These are phyloP conservation scores for Dryobota labecula DNA, from an alignment of 2,888 invertebrate species.

Conservation along the genomic window DNA sequence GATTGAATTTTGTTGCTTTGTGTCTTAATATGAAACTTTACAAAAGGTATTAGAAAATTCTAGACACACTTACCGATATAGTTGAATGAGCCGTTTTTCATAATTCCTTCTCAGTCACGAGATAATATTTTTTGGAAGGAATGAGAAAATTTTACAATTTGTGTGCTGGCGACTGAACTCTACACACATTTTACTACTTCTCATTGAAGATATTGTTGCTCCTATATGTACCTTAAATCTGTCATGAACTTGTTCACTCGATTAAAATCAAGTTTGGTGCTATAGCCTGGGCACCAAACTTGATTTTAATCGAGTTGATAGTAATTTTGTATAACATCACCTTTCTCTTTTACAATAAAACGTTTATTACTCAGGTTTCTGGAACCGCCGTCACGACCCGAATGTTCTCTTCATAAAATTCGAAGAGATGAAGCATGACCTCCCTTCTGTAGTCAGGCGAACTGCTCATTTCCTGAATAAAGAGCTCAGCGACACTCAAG, in stretches of 20 bases:
- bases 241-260: not conserved
- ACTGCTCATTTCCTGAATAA: conserved; percentile 94
- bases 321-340: not conserved
- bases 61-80: no score
- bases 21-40: no score
- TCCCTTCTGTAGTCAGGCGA: conserved; percentile 91
- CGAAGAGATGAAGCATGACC: conserved; percentile 95
- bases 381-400: conserved; percentile 92
- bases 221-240: not conserved
- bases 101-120: no score
- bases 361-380: conserved; percentile 88
- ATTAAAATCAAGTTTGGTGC: not conserved
- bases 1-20: no score
- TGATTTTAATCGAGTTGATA: no score
- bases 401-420: conserved; percentile 95
- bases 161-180: no score
- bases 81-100: no score
- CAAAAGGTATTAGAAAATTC: no score
- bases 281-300: no score
- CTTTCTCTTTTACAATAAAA: not conserved
- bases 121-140: no score
- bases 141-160: no score
- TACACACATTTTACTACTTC: not conserved
- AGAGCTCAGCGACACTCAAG: conserved; percentile 91
- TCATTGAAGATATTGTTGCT: not conserved